Evolutionary conservation across 2,797 vertebrate species (phyloP), one percentile per base, ranked within the genome.

Genomic region (Urosaurus nigricauda): DNA sequence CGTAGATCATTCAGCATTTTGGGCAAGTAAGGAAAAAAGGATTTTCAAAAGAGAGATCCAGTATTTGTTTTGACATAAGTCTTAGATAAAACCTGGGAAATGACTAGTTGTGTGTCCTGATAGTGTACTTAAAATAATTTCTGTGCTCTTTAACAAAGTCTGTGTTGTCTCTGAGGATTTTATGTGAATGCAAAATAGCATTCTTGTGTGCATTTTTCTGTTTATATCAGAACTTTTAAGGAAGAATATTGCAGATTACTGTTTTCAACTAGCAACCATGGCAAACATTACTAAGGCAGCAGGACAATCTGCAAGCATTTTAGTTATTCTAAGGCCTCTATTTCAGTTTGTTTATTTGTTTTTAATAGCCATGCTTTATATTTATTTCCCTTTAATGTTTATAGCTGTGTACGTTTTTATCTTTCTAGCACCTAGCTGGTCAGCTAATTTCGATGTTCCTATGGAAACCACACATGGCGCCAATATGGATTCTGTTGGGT

Each of bases 401-500:
- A 26, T 37, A 71, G 5, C 26, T 63, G 16, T 37, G 60, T 40
- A 85, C 58, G 9, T 70, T 13, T 26, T 3, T 47, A 47, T 88
- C 51, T 86, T 94, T 92, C 85, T 80, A 99, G 98, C 98, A 40
- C 98, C 98, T 0, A 98, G 96, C 90, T 99, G 98, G 98, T 98
- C 98, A 0, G 98, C 98, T 60, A 99, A 97, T 93, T 99, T 99
- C 32, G 98, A 99, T 19, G 98, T 99, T 89, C 98, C 99, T 56
- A 99, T 99, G 99, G 99, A 99, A 93, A 99, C 98, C 0, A 96
- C 98, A 21, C 98, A 98, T 3, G 97, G 97, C 17, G 95, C 97
- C 37, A 97, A 94, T 40, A 89, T 97, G 32, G 96, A 98, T 91
- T 97, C 98, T 1, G 96, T 98, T 58, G 98, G 98, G 0, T 94